phyloP scores from a whole-genome alignment of 2,888 invertebrate genomes.

The Brenthis ino region DNA sequence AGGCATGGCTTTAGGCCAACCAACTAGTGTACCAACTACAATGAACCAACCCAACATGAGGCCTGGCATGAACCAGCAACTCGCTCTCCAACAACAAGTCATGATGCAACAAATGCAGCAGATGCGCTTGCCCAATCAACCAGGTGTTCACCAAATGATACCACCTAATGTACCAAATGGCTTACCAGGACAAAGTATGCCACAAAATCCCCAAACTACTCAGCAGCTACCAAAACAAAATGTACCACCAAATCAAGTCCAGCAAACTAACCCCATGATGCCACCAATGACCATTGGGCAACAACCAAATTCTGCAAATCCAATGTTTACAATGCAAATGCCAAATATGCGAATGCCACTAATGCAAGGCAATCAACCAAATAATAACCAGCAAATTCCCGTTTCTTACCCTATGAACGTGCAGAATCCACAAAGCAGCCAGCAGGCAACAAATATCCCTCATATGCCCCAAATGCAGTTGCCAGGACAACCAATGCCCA shows the following conservation, averaged over 20 bases:
- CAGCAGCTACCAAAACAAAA: constrained; percentile 57
- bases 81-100: constrained; percentile 65
- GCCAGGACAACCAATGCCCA: constrained; percentile 51
- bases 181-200: constrained; percentile 25
- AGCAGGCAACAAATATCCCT: constrained; percentile 54
- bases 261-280: constrained; percentile 50
- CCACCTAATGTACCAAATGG: constrained; percentile 56
- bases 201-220: constrained; percentile 49
- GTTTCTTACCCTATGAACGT: constrained; percentile 60
- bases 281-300: constrained; percentile 58
- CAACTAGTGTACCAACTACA: constrained; percentile 51
- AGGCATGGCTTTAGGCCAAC: constrained; percentile 56
- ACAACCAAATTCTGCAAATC: constrained; percentile 60
- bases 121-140: constrained; percentile 65
- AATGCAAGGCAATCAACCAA: constrained; percentile 61
- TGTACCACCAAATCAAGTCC: constrained; percentile 59
- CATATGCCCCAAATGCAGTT: constrained; percentile 58
- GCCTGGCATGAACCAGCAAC: constrained; percentile 56
- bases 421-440: constrained; percentile 57
- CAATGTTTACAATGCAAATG: constrained; percentile 69
- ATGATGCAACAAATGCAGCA: constrained; percentile 74
- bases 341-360: constrained; percentile 71
- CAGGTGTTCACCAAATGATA: constrained; percentile 51
- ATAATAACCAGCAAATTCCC: constrained; percentile 56
- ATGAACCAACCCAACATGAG: constrained; percentile 64